phyloP scores from a whole-genome alignment of 2,888 invertebrate species.

The Malthinus seriepunctatus region DNA sequence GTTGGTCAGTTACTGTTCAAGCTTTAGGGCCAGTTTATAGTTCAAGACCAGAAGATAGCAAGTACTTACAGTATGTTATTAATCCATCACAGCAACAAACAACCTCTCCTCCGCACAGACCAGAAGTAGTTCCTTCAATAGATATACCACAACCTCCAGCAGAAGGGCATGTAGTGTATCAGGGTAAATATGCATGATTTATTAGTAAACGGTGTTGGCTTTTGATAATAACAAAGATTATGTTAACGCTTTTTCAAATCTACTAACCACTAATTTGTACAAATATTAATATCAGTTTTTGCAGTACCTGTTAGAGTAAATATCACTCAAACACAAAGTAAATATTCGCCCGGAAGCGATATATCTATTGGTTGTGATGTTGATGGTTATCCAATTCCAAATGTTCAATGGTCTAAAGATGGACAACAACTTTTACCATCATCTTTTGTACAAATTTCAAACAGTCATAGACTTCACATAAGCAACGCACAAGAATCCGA shows the following conservation, averaged over 20 bases:
- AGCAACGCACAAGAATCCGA: conserved; percentile 66
- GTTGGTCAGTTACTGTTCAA: conserved; percentile 74
- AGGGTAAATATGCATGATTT: conserved; percentile 24
- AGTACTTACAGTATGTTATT: conserved; percentile 63
- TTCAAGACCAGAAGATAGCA: conserved; percentile 59
- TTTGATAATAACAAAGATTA: not conserved
- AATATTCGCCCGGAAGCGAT: conserved; percentile 67
- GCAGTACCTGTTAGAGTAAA: conserved; percentile 69
- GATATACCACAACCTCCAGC: conserved; percentile 11
- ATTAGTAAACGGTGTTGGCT: not conserved
- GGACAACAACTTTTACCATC: conserved; percentile 59
- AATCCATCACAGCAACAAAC: conserved; percentile 56
- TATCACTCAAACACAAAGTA: conserved; percentile 61
- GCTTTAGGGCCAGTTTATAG: conserved; percentile 72
- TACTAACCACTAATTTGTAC: not conserved
- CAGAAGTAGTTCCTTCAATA: conserved; percentile 20
- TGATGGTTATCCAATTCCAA: conserved; percentile 76
- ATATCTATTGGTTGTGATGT: conserved; percentile 75
- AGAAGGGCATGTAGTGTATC: conserved; percentile 15
- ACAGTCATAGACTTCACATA: conserved; percentile 73
- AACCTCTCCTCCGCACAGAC: conserved; percentile 34
- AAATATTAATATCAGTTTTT: conserved; percentile 14
- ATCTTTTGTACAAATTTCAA: conserved; percentile 67
- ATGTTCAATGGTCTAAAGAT: conserved; percentile 83
- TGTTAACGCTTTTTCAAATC: too few relatives aligned